Conservation (phyloP, 2,113 vertebrate species). For the Ophthalmolycus amberensis region DNA sequence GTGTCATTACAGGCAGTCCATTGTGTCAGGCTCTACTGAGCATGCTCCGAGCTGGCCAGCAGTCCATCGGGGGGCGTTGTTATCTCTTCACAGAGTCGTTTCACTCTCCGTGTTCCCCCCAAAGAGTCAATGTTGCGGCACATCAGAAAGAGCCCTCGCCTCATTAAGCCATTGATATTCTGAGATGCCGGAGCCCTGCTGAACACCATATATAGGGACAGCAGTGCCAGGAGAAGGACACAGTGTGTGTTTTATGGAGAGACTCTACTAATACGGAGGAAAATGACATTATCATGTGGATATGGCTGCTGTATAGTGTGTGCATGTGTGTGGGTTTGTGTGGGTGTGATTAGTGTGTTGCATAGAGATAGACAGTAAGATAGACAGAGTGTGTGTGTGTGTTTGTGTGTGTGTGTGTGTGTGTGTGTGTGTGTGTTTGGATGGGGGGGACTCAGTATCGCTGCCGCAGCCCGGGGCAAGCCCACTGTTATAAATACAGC, state of each 20-base stretch:
- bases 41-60: slow-evolving; percentile 75
- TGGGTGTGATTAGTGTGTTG: slow-evolving; percentile 42
- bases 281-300: slow-evolving; percentile 69
- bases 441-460: slow-evolving; percentile 43
- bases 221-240: slow-evolving; percentile 64
- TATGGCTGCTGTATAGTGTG: slow-evolving; percentile 49
- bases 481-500: slow-evolving; percentile 86
- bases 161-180: slow-evolving; percentile 86
- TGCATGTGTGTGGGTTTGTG: slow-evolving; percentile 33
- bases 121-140: slow-evolving; percentile 82
- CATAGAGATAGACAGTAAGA: slow-evolving; percentile 9
- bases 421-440: slow-evolving; percentile 19
- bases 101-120: slow-evolving; percentile 74
- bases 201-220: slow-evolving; percentile 77
- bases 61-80: slow-evolving; percentile 79
- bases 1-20: slow-evolving; percentile 62
- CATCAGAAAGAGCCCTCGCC: slow-evolving; percentile 81
- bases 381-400: slow-evolving; percentile 24
- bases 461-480: slow-evolving; percentile 70
- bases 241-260: slow-evolving; percentile 79
- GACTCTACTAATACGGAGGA: slow-evolving; percentile 62
- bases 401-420: slow-evolving; percentile 22
- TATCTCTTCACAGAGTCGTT: slow-evolving; percentile 79
- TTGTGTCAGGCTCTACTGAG: slow-evolving; percentile 72
- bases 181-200: slow-evolving; percentile 75